These are phyloP conservation scores for Monoplex corrugatus DNA, from an alignment of 2,888 invertebrate genomes.

Conservation along the genomic window DNA sequence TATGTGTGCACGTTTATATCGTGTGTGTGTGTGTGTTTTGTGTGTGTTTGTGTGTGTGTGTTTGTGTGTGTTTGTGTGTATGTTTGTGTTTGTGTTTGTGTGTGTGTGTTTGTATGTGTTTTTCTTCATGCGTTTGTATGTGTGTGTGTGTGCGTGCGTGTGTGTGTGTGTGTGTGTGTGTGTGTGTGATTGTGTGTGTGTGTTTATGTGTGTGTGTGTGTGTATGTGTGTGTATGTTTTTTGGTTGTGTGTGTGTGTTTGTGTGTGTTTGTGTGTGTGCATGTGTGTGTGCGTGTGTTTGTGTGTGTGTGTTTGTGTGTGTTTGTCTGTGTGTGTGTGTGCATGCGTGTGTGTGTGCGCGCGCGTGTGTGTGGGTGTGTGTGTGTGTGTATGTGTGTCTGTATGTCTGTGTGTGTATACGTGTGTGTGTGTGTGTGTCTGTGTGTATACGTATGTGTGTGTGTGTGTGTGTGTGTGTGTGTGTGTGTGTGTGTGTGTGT, in stretches of 20 bases:
- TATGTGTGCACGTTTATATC: no score
- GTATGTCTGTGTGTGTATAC: neutral
- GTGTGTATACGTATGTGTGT: neutral
- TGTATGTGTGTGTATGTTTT: neutral
- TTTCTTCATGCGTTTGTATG: neutral
- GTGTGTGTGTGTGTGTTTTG: neutral
- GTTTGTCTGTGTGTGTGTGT: neutral
- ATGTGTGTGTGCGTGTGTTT: neutral
- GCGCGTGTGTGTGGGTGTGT: neutral
- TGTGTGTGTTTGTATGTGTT: neutral
- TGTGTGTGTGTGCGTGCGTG: neutral
- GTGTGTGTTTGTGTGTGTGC: neutral
- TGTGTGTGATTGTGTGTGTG: neutral
- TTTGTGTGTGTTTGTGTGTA: neutral
- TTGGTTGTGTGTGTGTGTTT: neutral
- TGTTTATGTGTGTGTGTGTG: neutral
- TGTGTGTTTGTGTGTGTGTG: neutral
- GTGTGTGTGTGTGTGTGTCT: neutral
- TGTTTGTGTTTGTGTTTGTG: no score
- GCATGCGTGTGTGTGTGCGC: neutral
- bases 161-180: neutral
- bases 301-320: neutral
- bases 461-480: neutral
- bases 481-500: neutral
- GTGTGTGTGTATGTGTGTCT: neutral